Evolutionary conservation across 1,140 invertebrate genomes (phyloP).

Genomic region (Riptortus pedestris): DNA sequence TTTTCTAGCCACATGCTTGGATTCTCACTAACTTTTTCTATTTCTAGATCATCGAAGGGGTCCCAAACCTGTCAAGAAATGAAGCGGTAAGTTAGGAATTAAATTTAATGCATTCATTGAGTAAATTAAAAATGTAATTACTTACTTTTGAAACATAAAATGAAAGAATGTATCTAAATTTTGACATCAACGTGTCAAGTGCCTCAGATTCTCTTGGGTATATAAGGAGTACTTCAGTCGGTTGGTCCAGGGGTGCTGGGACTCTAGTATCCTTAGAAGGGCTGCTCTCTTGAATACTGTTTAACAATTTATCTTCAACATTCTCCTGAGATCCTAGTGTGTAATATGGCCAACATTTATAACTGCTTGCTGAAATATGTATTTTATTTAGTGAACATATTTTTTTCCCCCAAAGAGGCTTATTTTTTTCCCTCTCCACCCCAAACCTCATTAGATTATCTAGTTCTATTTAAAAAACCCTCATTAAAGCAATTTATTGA

Average conservation of each 20-base stretch:
- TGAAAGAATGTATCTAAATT: slow-evolving; percentile 4
- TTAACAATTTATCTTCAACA: background rate
- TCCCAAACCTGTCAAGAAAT: slow-evolving; percentile 4
- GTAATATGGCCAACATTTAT: slow-evolving; percentile 1
- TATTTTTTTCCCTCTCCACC: too few relatives aligned
- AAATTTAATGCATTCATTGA: too few relatives aligned
- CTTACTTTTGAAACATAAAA: slow-evolving; percentile 3
- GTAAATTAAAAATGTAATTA: too few relatives aligned
- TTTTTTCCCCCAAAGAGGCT: too few relatives aligned
- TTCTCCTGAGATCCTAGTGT: background rate
- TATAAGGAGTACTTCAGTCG: slow-evolving; percentile 2
- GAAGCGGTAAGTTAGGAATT: too few relatives aligned
- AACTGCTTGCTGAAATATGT: background rate
- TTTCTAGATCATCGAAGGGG: background rate
- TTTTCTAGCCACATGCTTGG: slow-evolving; percentile 1
- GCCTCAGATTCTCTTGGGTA: background rate
- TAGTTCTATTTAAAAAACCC: too few relatives aligned
- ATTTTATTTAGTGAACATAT: too few relatives aligned
- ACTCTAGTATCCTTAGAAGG: background rate
- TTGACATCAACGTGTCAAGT: background rate
- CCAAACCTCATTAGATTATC: too few relatives aligned
- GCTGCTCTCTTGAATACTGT: background rate
- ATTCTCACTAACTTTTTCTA: slow-evolving; percentile 13
- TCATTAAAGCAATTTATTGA: too few relatives aligned
- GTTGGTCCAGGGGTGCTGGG: background rate